Evolutionary conservation across 2,113 vertebrate genomes (phyloP), one percentile per base, ranked within the genome.

Genomic region (Drymodes brunneopygia): DNA sequence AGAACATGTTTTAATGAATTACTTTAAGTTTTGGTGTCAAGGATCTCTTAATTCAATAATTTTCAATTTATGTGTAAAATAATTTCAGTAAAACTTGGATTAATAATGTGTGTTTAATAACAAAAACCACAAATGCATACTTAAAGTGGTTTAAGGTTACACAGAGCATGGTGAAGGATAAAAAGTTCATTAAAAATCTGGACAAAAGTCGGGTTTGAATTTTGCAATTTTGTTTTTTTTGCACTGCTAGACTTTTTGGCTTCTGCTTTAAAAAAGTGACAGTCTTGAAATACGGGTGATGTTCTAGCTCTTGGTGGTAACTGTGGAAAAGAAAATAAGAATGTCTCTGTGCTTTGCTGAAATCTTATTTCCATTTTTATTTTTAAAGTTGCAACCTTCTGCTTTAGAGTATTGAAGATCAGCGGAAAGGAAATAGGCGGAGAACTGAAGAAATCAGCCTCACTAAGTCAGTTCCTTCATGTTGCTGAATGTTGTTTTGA

Each of bases 101-200:
- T 58, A 66, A 11, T 51, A 81, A 78, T 88, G 31, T 1, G 5
- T 42, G 16, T 40, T 84, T 61, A 74, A 29, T 73, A 61, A 74
- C 7, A 88, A 50, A 51, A 50, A 50, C 2, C 40, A 56, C 0
- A 2, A 69, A 79, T 27, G 2, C 3, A 3, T 78, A 38, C 35
- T 67, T 86, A 53, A 92, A 88, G 38, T 69, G 84, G 54, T 62
- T 70, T 51, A 64, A 71, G 15, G 40, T 45, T 79, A 31, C 24
- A 72, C 24, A 72, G 10, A 79, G 4, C 14, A 35, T 3, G 10
- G 2, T 65, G 23, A 92, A 84, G 23, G 35, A 24, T 31, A 64
- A 56, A 75, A 60, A 44, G 24, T 45, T 79, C 6, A 48, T 45
- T 60, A 67, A 84, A 88, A 91, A 53, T 40, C 12, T 60, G 60